Percentiles rank a stretch among this genome's conserved stretches.
Conservation (phyloP, 2,113 vertebrate species). For the Sterrhoptilus dennistouni region DNA sequence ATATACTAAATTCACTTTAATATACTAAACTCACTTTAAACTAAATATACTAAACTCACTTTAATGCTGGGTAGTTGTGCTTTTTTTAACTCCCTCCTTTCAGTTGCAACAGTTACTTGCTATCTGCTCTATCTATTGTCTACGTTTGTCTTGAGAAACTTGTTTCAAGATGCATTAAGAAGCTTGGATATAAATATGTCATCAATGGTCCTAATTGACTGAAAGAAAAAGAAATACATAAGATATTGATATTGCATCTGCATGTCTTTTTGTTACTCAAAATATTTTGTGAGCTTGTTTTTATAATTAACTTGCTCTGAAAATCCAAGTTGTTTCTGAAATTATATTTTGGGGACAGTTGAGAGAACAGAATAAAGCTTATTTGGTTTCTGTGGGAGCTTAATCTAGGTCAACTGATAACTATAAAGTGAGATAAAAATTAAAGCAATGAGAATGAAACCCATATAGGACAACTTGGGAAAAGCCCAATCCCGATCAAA, state of each 20-base stretch:
- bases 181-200: not conserved
- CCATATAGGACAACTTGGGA: not conserved
- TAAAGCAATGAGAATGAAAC: not conserved
- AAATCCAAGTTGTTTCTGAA: not conserved
- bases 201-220: not conserved
- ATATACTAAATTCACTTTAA: not conserved
- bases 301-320: not conserved
- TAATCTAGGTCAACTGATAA: not conserved
- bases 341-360: not conserved
- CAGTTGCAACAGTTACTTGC: not conserved
- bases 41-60: not conserved
- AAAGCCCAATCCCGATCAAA: accelerated
- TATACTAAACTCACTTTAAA: not conserved
- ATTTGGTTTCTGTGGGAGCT: not conserved
- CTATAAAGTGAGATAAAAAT: not conserved
- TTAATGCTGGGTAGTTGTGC: not conserved
- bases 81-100: not conserved
- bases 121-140: not conserved
- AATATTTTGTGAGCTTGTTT: not conserved
- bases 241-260: not conserved
- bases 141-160: not conserved
- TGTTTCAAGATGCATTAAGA: not conserved
- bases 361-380: not conserved
- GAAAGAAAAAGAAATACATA: not conserved
- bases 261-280: not conserved